phyloP scores from a whole-genome alignment of 1,140 invertebrate genomes.

The Penaeus chinensis region DNA sequence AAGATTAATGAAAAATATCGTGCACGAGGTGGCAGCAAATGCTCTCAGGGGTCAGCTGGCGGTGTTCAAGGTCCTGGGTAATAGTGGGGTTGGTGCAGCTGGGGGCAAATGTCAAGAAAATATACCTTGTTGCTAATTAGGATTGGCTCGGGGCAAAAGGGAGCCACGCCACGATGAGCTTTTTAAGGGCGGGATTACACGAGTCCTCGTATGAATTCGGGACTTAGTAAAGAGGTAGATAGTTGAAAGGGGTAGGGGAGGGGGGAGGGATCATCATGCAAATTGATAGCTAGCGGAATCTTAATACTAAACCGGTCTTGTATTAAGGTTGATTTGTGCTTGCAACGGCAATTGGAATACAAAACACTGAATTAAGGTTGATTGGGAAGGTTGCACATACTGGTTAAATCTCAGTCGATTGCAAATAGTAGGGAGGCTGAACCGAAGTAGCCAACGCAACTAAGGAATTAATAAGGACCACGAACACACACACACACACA shows the following conservation, averaged over 20 bases:
- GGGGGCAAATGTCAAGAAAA: constrained; percentile 57
- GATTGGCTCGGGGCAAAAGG: neutral
- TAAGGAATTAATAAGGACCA: too few relatives aligned
- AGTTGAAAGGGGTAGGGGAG: too few relatives aligned
- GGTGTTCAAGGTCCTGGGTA: constrained; percentile 41
- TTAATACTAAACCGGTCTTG: constrained; percentile 3
- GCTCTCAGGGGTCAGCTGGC: constrained; percentile 27
- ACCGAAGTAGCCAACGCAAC: too few relatives aligned
- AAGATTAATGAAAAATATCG: constrained; percentile 11
- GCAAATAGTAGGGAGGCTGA: too few relatives aligned
- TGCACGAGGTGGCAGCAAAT: constrained; percentile 4
- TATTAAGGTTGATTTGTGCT: constrained; percentile 41
- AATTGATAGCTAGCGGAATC: constrained; percentile 9
- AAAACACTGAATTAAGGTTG: constrained; percentile 31
- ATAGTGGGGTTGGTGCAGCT: constrained; percentile 38
- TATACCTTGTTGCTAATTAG: constrained; percentile 51
- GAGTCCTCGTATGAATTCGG: constrained; percentile 2
- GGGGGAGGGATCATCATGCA: constrained; percentile 29
- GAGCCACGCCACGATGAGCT: neutral
- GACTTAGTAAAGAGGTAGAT: neutral
- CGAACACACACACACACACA: too few relatives aligned
- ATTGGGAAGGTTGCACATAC: constrained; percentile 9
- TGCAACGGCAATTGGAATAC: constrained; percentile 24
- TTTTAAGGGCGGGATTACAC: constrained; percentile 17
- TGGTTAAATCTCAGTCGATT: constrained; percentile 41